phyloP scores from a whole-genome alignment of 1,140 invertebrate species.

The Ostrea denselamellosa region DNA sequence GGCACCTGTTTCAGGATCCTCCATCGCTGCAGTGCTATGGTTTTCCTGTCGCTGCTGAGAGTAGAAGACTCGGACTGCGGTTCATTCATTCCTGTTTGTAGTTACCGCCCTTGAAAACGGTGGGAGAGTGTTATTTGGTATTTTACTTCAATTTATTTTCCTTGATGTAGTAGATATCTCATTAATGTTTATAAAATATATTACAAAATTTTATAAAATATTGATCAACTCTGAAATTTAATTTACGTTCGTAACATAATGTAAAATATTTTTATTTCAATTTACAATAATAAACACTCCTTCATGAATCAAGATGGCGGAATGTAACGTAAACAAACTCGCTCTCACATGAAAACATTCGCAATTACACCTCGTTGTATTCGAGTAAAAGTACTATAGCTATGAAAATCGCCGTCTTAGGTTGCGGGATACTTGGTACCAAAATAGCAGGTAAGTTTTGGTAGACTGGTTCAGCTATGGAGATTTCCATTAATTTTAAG shows the following conservation, averaged over 20 bases:
- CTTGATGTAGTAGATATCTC: too few relatives aligned
- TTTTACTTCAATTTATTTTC: not conserved
- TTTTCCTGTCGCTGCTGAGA: conserved; percentile 10
- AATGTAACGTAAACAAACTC: conserved; percentile 32
- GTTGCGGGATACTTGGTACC: conserved; percentile 79
- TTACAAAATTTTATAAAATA: too few relatives aligned
- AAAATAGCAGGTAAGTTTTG: conserved; percentile 79
- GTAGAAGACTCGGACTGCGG: not conserved
- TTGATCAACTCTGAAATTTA: too few relatives aligned
- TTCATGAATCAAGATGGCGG: conserved; percentile 45
- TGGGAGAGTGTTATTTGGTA: not conserved
- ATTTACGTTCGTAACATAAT: too few relatives aligned
- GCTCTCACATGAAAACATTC: too few relatives aligned
- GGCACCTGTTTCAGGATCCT: conserved; percentile 33
- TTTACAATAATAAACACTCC: not conserved
- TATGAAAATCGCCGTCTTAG: conserved; percentile 79
- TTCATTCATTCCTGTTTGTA: not conserved
- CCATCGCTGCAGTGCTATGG: conserved; percentile 42
- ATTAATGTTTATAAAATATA: too few relatives aligned
- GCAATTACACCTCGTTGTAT: not conserved
- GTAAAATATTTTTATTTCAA: not conserved
- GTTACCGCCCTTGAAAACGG: not conserved
- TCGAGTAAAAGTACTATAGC: not conserved
- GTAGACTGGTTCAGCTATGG: too few relatives aligned
- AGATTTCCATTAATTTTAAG: too few relatives aligned